Base-by-base conservation (phyloP, 2,888 invertebrate species). In the Drosophila pseudotakahashii region DNA sequence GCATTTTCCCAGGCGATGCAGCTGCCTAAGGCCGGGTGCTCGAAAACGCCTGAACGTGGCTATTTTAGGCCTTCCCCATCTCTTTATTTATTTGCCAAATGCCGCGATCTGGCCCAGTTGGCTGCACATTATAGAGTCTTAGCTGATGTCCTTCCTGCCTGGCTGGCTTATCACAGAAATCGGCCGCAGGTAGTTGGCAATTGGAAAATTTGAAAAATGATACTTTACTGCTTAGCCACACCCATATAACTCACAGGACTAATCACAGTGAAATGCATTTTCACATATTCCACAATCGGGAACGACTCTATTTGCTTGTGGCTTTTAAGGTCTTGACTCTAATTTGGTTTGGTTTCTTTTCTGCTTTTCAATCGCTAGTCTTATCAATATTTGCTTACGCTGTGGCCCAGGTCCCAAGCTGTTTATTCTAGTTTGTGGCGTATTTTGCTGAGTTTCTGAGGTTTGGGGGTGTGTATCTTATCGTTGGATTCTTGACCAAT, bases 301-400 rank as follows among this genome's bases (percentile, higher is more conserved):
- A 71, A 55, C 34, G 55, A 37, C 52, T 67, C 45, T 81, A 77
- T 80, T 88, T 88, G 63, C 66, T 70, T 79, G 75, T 48, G 75
- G 75, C 51, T 75, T 75, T 52, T 41, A 59, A 74, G 54, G 74
- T 77, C 53, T 67, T 57, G 60, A 36, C 47, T 75, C 48, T 59
- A 45, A 48, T 51, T 50, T 37, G 50, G 32, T 48, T 53, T 58
- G 26, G 39, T 45, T 50, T 19, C 37, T 60, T 50, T 61, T 54
- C 30, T n/a, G 16, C 14, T 26, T 59, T 32, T 59, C 11, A 32
- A 30, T 32, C 37, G 23, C 60, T 45, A 48, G 53, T 45, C 87
- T 82, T 82, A 82, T 82, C 82, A 81, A 53, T 86, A 76, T 88
- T 82, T 82, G 81, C 66, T 83, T 86, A 81, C 89, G 89, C 54